Conservation (phyloP, 2,888 invertebrate species). For the Temnothorax unifasciatus region DNA sequence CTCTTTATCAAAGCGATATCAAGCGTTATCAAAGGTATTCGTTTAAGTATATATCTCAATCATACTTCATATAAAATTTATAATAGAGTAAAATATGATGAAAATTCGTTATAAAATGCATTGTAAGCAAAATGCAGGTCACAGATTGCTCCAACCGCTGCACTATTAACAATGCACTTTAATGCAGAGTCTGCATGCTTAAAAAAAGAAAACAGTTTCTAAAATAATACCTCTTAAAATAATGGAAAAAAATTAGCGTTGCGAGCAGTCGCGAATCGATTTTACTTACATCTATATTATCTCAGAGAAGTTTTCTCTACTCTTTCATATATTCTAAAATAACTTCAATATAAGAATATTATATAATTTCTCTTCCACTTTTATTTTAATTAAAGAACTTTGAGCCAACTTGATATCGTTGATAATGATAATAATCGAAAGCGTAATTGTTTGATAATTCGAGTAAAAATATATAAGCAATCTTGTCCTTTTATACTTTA, state of each 20-base stretch:
- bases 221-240: background rate
- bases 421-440: background rate
- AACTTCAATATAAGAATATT: background rate
- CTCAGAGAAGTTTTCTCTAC: background rate
- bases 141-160: background rate
- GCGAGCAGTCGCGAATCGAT: background rate
- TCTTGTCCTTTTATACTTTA: background rate
- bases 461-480: background rate
- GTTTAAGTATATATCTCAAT: conserved; percentile 4
- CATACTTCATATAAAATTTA: conserved; percentile 8
- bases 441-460: background rate
- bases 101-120: conserved; percentile 17
- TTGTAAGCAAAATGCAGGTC: conserved; percentile 3
- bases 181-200: background rate
- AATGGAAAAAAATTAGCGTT: background rate
- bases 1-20: background rate
- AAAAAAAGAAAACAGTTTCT: background rate
- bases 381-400: background rate
- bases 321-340: background rate
- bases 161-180: background rate
- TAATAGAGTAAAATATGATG: background rate
- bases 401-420: background rate
- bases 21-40: background rate
- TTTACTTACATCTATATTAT: background rate
- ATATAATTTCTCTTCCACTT: background rate